A percentile compares a stretch with the other conserved stretches of the same genome.
phyloP scores from a whole-genome alignment of 1,140 invertebrate species.

The Drosophila auraria region DNA sequence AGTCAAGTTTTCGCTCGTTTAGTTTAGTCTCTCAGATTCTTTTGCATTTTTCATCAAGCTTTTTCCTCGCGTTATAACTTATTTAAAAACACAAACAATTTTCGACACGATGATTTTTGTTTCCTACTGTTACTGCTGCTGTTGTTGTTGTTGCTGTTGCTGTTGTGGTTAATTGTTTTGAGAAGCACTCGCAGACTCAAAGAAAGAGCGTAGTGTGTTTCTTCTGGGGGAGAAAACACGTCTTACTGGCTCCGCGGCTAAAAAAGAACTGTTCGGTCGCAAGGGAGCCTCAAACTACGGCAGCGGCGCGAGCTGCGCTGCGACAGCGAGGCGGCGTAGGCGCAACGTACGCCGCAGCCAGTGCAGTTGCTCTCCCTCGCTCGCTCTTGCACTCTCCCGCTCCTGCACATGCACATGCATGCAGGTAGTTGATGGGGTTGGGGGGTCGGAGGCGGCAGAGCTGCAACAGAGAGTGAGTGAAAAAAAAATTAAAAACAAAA shows the following conservation, averaged over 20 bases:
- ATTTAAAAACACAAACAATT: constrained; percentile 78
- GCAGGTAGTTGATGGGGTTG: constrained; percentile 57
- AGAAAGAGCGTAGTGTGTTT: constrained; percentile 44
- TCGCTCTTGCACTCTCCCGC: constrained; percentile 25
- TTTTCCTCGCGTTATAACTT: constrained; percentile 46
- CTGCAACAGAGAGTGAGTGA: constrained; percentile 16
- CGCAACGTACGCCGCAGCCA: constrained; percentile 50
- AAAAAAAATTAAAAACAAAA: constrained; percentile 34
- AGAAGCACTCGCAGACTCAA: constrained; percentile 78
- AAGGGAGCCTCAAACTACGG: constrained; percentile 58
- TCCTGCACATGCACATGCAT: constrained; percentile 51
- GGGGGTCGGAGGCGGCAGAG: constrained; percentile 23
- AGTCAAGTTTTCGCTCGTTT: constrained; percentile 41
- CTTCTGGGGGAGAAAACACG: constrained; percentile 75
- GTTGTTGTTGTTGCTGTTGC: constrained; percentile 18
- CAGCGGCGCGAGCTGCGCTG: constrained; percentile 10
- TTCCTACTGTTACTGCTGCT: constrained; percentile 22
- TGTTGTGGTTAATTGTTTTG: constrained; percentile 38
- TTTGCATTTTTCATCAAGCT: constrained; percentile 75
- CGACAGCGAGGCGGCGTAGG: constrained; percentile 38
- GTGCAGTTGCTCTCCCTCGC: constrained; percentile 41
- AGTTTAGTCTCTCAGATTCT: constrained; percentile 55
- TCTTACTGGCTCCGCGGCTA: constrained; percentile 84
- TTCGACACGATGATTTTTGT: constrained; percentile 8
- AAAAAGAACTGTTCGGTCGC: constrained; percentile 68